A percentile compares a stretch with the other conserved stretches of the same genome.
These are phyloP conservation scores for Lerema accius DNA, from an alignment of 1,140 invertebrate genomes.

Conservation along the genomic window DNA sequence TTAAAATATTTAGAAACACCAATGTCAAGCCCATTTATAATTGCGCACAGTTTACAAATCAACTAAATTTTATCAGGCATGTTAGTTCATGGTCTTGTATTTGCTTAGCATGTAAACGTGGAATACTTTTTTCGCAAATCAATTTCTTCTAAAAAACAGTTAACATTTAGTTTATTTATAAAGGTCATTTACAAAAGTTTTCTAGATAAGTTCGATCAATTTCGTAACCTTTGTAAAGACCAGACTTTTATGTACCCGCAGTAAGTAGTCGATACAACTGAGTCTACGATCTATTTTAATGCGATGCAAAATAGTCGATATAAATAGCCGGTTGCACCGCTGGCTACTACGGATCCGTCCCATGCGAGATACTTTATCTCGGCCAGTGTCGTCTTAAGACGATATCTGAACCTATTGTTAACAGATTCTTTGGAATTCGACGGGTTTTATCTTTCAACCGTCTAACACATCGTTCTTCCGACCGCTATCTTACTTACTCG, in stretches of 20 bases:
- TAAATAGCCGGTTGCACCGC: slow-evolving; percentile 31
- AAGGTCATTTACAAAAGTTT: no score
- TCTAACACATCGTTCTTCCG: background rate
- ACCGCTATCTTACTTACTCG: background rate
- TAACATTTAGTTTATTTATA: no score
- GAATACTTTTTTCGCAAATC: no score
- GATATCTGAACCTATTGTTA: slow-evolving; percentile 12
- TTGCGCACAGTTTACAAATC: no score
- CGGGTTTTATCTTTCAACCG: slow-evolving; percentile 14
- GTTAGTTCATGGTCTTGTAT: no score
- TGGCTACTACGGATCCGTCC: slow-evolving; percentile 10
- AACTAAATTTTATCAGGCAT: no score
- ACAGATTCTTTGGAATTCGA: slow-evolving; percentile 21
- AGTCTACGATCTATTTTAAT: slow-evolving; percentile 41
- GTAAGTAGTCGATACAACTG: slow-evolving; percentile 30
- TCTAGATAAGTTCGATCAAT: no score
- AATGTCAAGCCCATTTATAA: no score
- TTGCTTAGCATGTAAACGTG: no score
- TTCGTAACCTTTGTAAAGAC: no score
- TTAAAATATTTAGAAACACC: no score
- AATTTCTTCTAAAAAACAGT: no score
- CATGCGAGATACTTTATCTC: slow-evolving; percentile 22
- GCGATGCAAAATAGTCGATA: slow-evolving; percentile 35
- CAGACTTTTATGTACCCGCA: slow-evolving; percentile 51
- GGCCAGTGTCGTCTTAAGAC: slow-evolving; percentile 14